A percentile compares a stretch with the other conserved stretches of the same genome.
Conservation (phyloP, 2,113 vertebrate genomes). For the Pelmatolapia mariae region DNA sequence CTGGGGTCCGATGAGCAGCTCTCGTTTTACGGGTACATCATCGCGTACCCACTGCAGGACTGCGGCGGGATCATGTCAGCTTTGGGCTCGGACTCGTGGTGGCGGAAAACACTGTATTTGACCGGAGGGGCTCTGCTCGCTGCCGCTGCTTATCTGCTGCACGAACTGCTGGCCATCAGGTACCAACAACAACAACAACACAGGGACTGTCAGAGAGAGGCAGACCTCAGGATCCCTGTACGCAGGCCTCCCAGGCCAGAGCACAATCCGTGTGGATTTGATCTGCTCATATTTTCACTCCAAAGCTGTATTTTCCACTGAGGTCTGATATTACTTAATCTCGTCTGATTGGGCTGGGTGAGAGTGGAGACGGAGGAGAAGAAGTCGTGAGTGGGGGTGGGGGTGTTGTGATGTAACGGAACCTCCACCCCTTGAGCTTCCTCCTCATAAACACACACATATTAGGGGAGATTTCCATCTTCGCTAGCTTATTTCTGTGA, state of each 20-base stretch:
- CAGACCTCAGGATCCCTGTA: not conserved
- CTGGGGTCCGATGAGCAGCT: conserved; percentile 83
- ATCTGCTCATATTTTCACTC: not conserved
- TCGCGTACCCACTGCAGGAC: conserved; percentile 91
- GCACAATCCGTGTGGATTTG: not conserved
- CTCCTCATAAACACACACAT: conserved; percentile 1
- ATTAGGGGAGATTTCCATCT: not conserved
- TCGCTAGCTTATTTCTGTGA: not conserved
- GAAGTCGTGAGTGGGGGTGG: conserved; percentile 59
- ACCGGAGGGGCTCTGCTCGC: conserved; percentile 95
- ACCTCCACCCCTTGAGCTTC: not conserved
- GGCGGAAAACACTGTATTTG: conserved; percentile 95
- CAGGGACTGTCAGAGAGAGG: not conserved
- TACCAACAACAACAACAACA: conserved; percentile 55
- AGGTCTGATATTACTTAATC: conserved; percentile 35
- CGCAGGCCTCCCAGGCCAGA: not conserved
- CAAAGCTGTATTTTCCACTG: not conserved
- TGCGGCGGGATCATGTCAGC: conserved; percentile 89
- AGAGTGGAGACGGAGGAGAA: not conserved
- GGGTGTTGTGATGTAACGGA: conserved; percentile 57
- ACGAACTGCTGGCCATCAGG: conserved; percentile 94
- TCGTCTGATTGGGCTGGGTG: conserved; percentile 40
- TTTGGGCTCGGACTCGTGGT: conserved; percentile 92
- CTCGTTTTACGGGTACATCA: conserved; percentile 88
- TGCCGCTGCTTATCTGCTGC: conserved; percentile 92